Evolutionary conservation across 1,140 invertebrate species (phyloP).

Genomic region (Drosophila sechellia): DNA sequence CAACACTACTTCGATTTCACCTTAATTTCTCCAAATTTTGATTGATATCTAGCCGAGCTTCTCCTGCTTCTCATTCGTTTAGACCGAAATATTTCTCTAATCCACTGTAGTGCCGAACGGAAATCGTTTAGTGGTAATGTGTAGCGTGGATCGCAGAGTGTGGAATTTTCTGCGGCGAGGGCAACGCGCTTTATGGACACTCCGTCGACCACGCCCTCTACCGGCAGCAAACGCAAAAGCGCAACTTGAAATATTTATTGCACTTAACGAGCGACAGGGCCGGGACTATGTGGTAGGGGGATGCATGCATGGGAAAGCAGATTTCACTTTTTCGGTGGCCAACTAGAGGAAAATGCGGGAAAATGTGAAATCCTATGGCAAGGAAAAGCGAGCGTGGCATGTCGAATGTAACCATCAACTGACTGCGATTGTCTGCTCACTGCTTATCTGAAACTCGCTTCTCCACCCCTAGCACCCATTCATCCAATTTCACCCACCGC

Average conservation of each 20-base stretch:
- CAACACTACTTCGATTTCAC: no score
- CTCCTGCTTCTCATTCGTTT: not conserved
- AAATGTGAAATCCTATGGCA: not conserved
- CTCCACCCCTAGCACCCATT: not conserved
- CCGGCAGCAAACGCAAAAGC: slow-evolving; percentile 63
- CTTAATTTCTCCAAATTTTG: no score
- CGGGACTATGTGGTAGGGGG: slow-evolving; percentile 18
- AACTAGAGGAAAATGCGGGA: slow-evolving; percentile 42
- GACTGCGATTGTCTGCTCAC: slow-evolving; percentile 63
- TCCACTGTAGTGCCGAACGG: slow-evolving; percentile 32
- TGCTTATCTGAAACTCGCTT: slow-evolving; percentile 73
- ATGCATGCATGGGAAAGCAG: slow-evolving; percentile 57
- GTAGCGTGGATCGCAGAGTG: slow-evolving; percentile 17
- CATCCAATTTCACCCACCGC: not conserved
- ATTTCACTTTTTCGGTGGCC: slow-evolving; percentile 68
- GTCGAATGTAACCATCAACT: slow-evolving; percentile 54
- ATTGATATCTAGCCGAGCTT: no score
- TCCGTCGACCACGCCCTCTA: slow-evolving; percentile 53
- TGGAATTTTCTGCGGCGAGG: slow-evolving; percentile 33
- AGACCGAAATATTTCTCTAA: not conserved
- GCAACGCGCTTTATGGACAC: slow-evolving; percentile 66
- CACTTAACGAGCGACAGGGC: slow-evolving; percentile 57
- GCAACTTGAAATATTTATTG: slow-evolving; percentile 82
- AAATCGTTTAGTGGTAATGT: slow-evolving; percentile 56
- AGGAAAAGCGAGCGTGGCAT: slow-evolving; percentile 34